Evolutionary conservation across 2,797 vertebrate genomes (phyloP), one percentile per base, ranked within the genome.

Genomic region (Acanthopagrus latus): DNA sequence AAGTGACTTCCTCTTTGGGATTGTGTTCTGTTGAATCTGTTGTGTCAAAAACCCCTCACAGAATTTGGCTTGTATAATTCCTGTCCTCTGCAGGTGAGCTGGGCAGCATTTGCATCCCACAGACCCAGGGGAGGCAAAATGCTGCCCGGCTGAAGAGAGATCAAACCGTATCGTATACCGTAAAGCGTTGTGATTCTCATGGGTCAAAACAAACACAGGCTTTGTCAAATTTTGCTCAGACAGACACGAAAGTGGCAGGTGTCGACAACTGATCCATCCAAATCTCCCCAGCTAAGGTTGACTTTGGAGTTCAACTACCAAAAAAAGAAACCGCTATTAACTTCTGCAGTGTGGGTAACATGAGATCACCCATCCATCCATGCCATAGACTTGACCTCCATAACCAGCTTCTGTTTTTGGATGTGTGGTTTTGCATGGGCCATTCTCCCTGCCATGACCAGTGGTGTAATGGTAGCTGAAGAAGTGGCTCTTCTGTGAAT

Each of bases 201-300:
- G 66, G 20, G 6, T 50, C 33, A 60, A 57, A 44, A 38, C 25
- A 56, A 76, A 80, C 23, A 78, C n/a, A 21, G 44, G 27, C 46
- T 76, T 62, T 59, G 25, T n/a, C 17, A 23, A 67, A 9, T 38
- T 72, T 60, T 64, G 27, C 17, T n/a, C 2, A 20, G 23, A 5
- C 17, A 14, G 11, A 48, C 54, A 57, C 20, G 55, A 38, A 64
- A 21, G 63, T 56, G 56, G 21, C 71, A 67, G 65, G 78, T 72
- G 57, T 56, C 65, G 52, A 75, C 20, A 75, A 38, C 33, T 62
- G 82, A 85, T 78, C 64, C 76, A 92, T 95, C 93, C 94, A 95
- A 87, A 95, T 94, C 94, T 95, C 93, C 94, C 93, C 81, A 71
- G 92, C 91, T 93, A 87, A 85, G 82, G 83, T 76, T 88, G 83